Conservation (phyloP, 2,113 vertebrate species). For the Laticauda colubrina region DNA sequence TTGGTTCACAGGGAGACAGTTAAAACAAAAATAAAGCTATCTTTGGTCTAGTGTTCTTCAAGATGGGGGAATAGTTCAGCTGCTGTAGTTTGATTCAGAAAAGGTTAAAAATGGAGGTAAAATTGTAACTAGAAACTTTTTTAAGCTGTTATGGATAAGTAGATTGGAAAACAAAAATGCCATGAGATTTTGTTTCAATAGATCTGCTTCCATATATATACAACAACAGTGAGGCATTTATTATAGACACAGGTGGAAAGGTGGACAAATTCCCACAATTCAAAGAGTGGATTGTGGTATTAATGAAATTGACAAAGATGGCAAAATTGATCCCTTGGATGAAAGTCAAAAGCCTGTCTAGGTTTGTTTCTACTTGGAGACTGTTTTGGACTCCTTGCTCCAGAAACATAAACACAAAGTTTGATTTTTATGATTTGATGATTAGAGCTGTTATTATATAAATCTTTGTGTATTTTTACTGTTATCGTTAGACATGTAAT, state of each 20-base stretch:
- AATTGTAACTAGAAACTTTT: background rate
- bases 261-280: background rate
- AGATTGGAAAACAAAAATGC: background rate
- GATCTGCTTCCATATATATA: background rate
- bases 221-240: background rate
- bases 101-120: background rate
- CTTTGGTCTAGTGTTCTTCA: background rate
- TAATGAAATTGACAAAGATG: background rate
- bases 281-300: background rate
- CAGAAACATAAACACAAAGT: background rate
- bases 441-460: background rate
- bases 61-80: background rate
- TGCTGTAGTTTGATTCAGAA: background rate
- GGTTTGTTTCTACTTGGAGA: background rate
- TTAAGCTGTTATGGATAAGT: background rate
- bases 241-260: background rate
- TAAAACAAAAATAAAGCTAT: background rate
- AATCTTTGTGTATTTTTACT: background rate
- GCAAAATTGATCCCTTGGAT: background rate
- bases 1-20: background rate
- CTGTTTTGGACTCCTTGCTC: background rate
- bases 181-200: background rate
- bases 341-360: background rate
- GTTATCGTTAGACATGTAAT: background rate
- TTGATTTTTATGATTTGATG: background rate